Evolutionary conservation across 2,888 invertebrate species (phyloP).

Genomic region (Alloplasta piceator): DNA sequence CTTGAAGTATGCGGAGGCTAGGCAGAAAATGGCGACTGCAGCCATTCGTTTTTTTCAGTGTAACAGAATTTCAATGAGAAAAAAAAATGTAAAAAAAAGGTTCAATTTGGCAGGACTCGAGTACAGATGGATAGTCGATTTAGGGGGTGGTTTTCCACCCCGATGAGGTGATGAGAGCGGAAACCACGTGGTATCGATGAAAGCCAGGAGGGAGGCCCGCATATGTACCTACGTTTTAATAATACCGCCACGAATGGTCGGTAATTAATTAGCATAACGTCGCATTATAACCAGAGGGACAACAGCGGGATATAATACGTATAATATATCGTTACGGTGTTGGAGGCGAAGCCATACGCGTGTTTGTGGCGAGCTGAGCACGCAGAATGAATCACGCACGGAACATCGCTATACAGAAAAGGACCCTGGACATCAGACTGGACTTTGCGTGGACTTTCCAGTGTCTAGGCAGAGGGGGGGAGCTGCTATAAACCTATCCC

Average conservation of each 20-base stretch:
- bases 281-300: slow-evolving; percentile 56
- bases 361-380: slow-evolving; percentile 20
- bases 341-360: background rate
- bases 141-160: no score
- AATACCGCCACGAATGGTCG: slow-evolving; percentile 38
- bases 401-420: background rate
- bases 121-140: background rate
- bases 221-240: slow-evolving; percentile 63
- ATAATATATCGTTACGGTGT: slow-evolving; percentile 24
- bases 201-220: slow-evolving; percentile 10
- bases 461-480: no score
- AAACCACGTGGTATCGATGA: slow-evolving; percentile 23
- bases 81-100: slow-evolving; percentile 9
- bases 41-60: slow-evolving; percentile 50
- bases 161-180: slow-evolving; percentile 7
- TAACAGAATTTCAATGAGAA: slow-evolving; percentile 26
- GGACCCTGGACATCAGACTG: background rate
- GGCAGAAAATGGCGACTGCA: no score
- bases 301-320: background rate
- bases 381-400: background rate
- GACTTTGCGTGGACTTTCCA: no score
- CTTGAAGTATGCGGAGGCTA: no score
- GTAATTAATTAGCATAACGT: slow-evolving; percentile 68
- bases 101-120: slow-evolving; percentile 29
- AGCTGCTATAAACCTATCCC: no score